Percentiles rank a stretch among this genome's conserved stretches.
These are phyloP conservation scores for Heliocidaris tuberculata DNA, from an alignment of 35 echinoderm and acorn worm genomes.

Conservation along the genomic window DNA sequence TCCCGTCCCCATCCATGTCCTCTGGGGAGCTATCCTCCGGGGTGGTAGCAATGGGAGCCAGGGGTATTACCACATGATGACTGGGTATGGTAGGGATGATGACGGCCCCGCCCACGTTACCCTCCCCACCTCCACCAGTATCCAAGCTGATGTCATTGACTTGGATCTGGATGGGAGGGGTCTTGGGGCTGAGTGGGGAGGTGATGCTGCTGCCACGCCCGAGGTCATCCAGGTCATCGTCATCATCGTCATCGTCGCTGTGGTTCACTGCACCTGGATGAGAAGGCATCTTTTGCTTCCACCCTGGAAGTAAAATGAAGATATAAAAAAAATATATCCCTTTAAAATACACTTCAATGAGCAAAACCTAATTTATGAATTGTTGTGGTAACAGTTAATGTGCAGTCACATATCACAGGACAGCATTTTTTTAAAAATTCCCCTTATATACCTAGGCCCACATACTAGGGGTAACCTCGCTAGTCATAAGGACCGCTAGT, in stretches of 20 bases:
- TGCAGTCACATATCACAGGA: too few relatives aligned
- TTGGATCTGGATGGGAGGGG: slow-evolving; percentile 47
- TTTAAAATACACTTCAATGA: too few relatives aligned
- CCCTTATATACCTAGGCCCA: too few relatives aligned
- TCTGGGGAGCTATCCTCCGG: slow-evolving; percentile 50
- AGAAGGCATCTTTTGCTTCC: slow-evolving; percentile 45
- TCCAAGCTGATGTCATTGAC: slow-evolving; percentile 50
- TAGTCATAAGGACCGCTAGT: too few relatives aligned
- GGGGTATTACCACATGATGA: slow-evolving; percentile 37
- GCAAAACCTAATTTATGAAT: too few relatives aligned
- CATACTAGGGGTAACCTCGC: too few relatives aligned
- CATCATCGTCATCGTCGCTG: slow-evolving; percentile 30
- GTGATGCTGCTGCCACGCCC: slow-evolving; percentile 36
- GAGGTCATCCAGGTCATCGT: slow-evolving; percentile 26
- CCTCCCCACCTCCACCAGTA: slow-evolving; percentile 18
- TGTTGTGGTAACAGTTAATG: too few relatives aligned
- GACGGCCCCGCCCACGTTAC: background rate
- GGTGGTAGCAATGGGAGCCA: slow-evolving; percentile 37
- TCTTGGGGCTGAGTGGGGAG: slow-evolving; percentile 49
- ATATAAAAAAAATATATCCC: background rate
- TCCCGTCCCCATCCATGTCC: background rate
- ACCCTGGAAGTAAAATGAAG: background rate
- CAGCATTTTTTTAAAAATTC: too few relatives aligned
- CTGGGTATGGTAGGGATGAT: slow-evolving; percentile 42
- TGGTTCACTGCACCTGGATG: slow-evolving; percentile 15